phyloP scores from a whole-genome alignment of 2,888 invertebrate species.

The Chironomus tentans region DNA sequence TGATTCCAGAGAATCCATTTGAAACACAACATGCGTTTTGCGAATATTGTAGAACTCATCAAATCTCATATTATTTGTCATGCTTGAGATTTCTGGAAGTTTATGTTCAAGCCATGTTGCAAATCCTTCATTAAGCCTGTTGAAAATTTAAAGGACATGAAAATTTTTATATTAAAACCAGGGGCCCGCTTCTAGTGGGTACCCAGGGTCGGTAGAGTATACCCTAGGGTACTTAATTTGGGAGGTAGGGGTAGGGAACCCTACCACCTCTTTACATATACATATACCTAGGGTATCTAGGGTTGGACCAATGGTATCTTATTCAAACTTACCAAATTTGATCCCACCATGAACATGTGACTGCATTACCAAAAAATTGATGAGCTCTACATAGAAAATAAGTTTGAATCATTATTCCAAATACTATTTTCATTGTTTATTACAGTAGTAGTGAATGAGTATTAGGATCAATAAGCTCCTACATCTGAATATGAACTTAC shows the following conservation, averaged over 20 bases:
- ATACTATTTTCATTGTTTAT: too few relatives aligned
- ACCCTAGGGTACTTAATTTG: too few relatives aligned
- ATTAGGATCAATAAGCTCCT: neutral
- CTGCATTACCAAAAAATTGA: conserved; percentile 10
- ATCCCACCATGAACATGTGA: conserved; percentile 4
- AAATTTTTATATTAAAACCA: too few relatives aligned
- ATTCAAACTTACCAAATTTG: neutral
- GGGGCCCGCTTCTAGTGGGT: too few relatives aligned
- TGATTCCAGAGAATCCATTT: neutral
- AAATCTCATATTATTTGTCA: neutral
- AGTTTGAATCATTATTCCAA: too few relatives aligned
- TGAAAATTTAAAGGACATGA: too few relatives aligned
- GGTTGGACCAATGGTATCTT: too few relatives aligned
- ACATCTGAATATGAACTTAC: neutral
- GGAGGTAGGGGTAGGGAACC: too few relatives aligned
- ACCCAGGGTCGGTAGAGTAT: too few relatives aligned
- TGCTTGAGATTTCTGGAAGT: neutral
- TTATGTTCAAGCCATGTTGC: conserved; percentile 9
- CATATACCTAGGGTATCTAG: too few relatives aligned
- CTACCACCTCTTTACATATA: too few relatives aligned
- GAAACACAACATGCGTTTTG: neutral
- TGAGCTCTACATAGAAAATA: neutral
- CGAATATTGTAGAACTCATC: neutral
- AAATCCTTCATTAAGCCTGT: conserved; percentile 13
- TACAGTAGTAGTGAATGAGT: too few relatives aligned